phyloP scores from a whole-genome alignment of 2,113 vertebrate species.

The Phainopepla nitens region DNA sequence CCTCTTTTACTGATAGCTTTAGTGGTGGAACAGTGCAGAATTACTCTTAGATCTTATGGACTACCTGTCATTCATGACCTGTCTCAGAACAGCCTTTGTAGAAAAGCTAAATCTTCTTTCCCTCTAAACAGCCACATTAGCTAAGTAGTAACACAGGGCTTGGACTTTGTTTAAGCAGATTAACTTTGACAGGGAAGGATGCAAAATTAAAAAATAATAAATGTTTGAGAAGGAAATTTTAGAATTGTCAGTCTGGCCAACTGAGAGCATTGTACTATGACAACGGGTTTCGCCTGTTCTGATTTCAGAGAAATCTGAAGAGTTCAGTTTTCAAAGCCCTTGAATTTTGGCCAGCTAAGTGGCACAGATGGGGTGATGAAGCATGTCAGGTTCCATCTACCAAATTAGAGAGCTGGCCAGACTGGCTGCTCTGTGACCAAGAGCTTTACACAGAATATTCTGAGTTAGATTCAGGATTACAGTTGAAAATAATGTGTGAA shows the following conservation, averaged over 20 bases:
- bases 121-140: neutral
- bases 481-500: neutral
- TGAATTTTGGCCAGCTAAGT: neutral
- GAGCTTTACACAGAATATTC: neutral
- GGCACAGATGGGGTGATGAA: neutral
- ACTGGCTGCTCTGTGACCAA: neutral
- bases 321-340: neutral
- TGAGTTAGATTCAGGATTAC: neutral
- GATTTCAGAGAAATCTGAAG: neutral
- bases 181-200: neutral
- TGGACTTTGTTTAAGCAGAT: neutral
- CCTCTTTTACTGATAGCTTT: neutral
- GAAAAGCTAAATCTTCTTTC: neutral
- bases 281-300: neutral
- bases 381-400: neutral
- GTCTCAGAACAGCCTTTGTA: neutral
- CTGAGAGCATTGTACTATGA: neutral
- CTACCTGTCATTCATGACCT: fast-evolving
- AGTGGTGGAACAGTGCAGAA: neutral
- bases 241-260: neutral
- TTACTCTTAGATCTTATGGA: neutral
- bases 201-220: neutral
- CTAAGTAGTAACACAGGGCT: neutral
- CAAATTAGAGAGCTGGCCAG: neutral
- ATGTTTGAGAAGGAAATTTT: neutral